Percentiles rank a stretch among this genome's conserved stretches.
Conservation (phyloP, 2,888 invertebrate genomes). For the Melanostoma mellinum region DNA sequence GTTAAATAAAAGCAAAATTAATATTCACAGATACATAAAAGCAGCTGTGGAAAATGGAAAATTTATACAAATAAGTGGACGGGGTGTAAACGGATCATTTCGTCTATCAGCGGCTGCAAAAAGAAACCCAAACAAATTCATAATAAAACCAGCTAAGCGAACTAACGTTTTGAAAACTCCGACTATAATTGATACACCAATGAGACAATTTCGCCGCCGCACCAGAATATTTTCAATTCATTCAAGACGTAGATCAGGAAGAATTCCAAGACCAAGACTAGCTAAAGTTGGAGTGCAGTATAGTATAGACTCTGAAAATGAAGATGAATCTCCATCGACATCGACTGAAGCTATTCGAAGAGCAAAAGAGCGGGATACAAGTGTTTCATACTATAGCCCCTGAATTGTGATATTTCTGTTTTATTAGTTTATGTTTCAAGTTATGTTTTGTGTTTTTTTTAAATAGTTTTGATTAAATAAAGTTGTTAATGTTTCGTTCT, state of each 20-base stretch:
- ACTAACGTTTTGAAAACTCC: no score
- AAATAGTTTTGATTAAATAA: no score
- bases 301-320: background rate
- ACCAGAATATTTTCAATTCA: no score
- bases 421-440: no score
- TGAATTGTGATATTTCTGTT: no score
- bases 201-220: no score
- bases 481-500: no score
- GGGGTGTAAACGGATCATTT: conserved; percentile 44
- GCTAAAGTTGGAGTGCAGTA: conserved; percentile 1
- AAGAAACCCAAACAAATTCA: conserved; percentile 15
- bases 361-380: background rate
- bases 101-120: conserved; percentile 38
- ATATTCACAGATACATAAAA: conserved; percentile 20
- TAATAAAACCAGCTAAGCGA: background rate
- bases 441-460: no score
- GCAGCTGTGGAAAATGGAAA: conserved; percentile 32
- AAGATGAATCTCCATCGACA: conserved; percentile 19
- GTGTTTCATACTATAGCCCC: no score
- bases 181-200: no score
- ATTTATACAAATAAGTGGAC: conserved; percentile 37
- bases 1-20: background rate
- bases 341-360: background rate
- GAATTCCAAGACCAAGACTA: conserved; percentile 23
- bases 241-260: background rate